These are phyloP conservation scores for Labeo catla DNA, from an alignment of 2,113 vertebrate species.

Conservation along the genomic window DNA sequence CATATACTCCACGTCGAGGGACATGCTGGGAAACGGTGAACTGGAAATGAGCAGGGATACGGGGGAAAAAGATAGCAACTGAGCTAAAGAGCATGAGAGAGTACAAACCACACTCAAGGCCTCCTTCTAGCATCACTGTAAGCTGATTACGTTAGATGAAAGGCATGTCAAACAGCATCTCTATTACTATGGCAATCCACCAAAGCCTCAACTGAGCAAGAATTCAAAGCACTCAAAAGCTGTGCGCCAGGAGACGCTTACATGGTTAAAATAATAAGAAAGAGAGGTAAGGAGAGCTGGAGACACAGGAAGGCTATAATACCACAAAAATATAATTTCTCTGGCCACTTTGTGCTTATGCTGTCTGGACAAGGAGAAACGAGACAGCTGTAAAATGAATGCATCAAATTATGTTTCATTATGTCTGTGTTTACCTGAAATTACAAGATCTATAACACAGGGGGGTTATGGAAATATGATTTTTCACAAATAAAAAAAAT, in stretches of 20 bases:
- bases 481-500: not conserved
- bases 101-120: slow-evolving; percentile 23
- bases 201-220: slow-evolving; percentile 5
- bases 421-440: not conserved
- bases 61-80: slow-evolving; percentile 1
- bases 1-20: not conserved
- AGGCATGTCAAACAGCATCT: slow-evolving; percentile 44
- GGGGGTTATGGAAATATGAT: not conserved
- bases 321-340: not conserved
- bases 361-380: not conserved
- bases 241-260: not conserved
- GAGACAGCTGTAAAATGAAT: not conserved
- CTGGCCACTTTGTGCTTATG: not conserved
- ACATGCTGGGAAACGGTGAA: slow-evolving; percentile 17
- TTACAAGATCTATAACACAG: not conserved
- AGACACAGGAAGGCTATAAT: not conserved
- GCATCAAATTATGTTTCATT: not conserved
- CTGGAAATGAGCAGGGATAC: slow-evolving; percentile 14
- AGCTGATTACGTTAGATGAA: slow-evolving; percentile 45
- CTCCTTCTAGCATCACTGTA: slow-evolving; percentile 26
- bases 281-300: not conserved
- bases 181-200: slow-evolving; percentile 33
- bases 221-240: not conserved
- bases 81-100: slow-evolving; percentile 10
- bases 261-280: not conserved